Evolutionary conservation across 2,113 vertebrate genomes (phyloP), one percentile per base, ranked within the genome.

Genomic region (Entelurus aequoreus): DNA sequence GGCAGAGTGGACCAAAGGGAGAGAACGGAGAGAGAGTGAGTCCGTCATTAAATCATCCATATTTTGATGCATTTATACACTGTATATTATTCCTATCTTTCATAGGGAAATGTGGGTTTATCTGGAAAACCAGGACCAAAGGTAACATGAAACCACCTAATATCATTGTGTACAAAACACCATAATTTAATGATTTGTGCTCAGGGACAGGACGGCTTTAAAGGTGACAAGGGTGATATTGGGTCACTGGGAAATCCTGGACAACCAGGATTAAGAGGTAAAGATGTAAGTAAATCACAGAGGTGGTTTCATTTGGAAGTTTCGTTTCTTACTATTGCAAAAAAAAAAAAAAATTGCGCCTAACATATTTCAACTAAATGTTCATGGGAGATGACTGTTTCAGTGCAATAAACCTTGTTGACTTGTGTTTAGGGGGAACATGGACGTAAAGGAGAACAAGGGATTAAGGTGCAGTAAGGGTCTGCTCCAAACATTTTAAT

Each of bases 281-380:
- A 94, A 93, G 94, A 94, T 91, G 94, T 95, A 93, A 95, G 94
- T 94, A 93, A 89, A 88, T 88, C 80, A 59, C 67, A 68, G 75
- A 74, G 72, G 77, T 65, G 74, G 70, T 21, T 53, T 53, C 5
- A 53, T 52, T 21, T 52, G 8, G 15, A 52, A 21, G 15, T 53
- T 53, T 5, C 1, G 49, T 51, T 19, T 51, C 2, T 51, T 13
- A 7, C 19, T 51, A 21, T 51, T 46, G 42, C 11, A 46, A 46
- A 46, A 11, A 46, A 46, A 4, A 11, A n/a, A 46, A 11, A 9
- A 0, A 12, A 4, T 12, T 46, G 12, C 10, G 42, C 42, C 3
- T 44, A 11, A 44, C 42, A 44, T 44, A 44, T 51, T 51, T 16
- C 19, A 28, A 28, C 28, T 28, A 28, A n/a, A 16, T 5, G 40